Percentiles rank a stretch among this genome's conserved stretches.
These are phyloP conservation scores for Porites cylindrica DNA, from an alignment of 92 coral and sea anemone species.

Conservation along the genomic window DNA sequence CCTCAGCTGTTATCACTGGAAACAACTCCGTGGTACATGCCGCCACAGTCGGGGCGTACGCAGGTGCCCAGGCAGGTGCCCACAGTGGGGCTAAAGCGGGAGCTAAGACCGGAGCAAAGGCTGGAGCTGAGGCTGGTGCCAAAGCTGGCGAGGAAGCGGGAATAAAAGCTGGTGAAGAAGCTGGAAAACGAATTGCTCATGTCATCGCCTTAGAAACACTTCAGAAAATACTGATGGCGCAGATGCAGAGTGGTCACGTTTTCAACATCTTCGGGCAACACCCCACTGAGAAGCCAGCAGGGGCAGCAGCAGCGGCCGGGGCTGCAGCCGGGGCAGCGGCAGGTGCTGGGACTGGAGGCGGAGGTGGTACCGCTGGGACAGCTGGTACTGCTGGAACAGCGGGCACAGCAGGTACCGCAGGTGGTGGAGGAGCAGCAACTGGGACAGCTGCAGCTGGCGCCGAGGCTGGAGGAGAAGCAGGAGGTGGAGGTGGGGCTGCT, in stretches of 20 bases:
- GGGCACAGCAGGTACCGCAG: constrained; percentile 24
- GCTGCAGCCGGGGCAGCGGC: constrained; percentile 35
- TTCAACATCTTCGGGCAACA: constrained; percentile 61
- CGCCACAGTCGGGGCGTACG: constrained; percentile 73
- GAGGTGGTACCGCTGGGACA: constrained; percentile 53
- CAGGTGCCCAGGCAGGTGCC: constrained; percentile 81
- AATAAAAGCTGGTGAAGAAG: constrained; percentile 82
- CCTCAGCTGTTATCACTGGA: constrained; percentile 48
- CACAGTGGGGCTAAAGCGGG: constrained; percentile 78
- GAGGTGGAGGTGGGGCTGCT: constrained; percentile 23
- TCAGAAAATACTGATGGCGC: constrained; percentile 61
- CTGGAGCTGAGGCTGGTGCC: constrained; percentile 95
- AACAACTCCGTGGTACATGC: constrained; percentile 74
- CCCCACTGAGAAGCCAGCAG: constrained; percentile 37
- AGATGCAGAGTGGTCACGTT: constrained; percentile 54
- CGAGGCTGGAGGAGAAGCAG: constrained; percentile 29
- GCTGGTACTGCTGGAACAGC: constrained; percentile 38
- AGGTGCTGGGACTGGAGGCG: constrained; percentile 36
- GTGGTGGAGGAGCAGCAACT: constrained; percentile 23
- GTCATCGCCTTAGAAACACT: constrained; percentile 67
- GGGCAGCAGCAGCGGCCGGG: constrained; percentile 30
- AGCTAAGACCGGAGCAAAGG: constrained; percentile 81
- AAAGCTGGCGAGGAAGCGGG: constrained; percentile 85
- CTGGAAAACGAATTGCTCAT: constrained; percentile 75
- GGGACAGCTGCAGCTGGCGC: constrained; percentile 32